Evolutionary conservation across 1,140 invertebrate genomes (phyloP).

Genomic region (Tetraneura akinire): DNA sequence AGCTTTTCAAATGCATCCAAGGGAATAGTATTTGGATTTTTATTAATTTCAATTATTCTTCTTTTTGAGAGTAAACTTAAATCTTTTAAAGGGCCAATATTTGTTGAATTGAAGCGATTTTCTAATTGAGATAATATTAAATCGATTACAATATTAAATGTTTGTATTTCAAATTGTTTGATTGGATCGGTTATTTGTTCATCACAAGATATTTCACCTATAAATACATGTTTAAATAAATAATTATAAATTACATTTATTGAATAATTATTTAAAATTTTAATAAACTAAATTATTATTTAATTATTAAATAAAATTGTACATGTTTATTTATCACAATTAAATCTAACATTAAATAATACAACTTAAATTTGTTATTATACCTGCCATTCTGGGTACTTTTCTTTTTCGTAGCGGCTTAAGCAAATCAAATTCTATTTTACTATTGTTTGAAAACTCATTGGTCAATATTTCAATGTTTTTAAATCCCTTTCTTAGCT

Average conservation of each 20-base stretch:
- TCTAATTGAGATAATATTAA: not conserved
- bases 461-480: not conserved
- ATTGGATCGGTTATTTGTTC: not conserved
- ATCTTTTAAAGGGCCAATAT: not conserved
- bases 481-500: constrained; percentile 3
- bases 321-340: too few species aligned
- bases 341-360: not conserved
- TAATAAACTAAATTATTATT: too few species aligned
- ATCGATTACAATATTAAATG: not conserved
- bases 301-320: too few species aligned
- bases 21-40: not conserved
- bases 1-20: not conserved
- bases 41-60: not conserved
- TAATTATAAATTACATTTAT: too few species aligned
- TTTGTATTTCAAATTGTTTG: constrained; percentile 6
- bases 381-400: not conserved
- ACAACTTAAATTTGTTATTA: not conserved
- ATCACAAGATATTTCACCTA: not conserved
- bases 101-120: not conserved
- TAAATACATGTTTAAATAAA: not conserved
- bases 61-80: not conserved
- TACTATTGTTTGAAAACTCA: not conserved
- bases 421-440: not conserved
- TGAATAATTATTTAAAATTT: too few species aligned
- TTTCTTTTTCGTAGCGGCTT: not conserved